These are phyloP conservation scores for Pithys albifrons DNA, from an alignment of 2,113 vertebrate species.

Conservation along the genomic window DNA sequence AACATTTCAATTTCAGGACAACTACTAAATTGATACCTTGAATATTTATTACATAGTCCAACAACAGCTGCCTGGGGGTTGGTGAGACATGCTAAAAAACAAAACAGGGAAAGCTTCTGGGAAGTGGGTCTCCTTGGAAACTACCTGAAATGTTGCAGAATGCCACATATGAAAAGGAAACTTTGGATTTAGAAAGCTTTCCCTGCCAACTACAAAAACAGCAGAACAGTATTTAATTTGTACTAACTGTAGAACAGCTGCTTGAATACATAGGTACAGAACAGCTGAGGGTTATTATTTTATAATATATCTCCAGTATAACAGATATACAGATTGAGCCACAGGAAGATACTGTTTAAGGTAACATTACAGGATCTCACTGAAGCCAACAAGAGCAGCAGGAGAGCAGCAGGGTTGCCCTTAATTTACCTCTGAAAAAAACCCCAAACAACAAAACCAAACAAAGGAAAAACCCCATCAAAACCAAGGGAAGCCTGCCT, in stretches of 20 bases:
- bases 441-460: neutral
- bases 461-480: neutral
- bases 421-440: neutral
- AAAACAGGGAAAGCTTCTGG: neutral
- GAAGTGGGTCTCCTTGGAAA: neutral
- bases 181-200: neutral
- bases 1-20: neutral
- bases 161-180: neutral
- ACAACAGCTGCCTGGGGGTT: neutral
- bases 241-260: constrained; percentile 11
- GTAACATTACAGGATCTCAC: neutral
- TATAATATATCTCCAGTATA: neutral
- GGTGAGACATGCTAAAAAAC: neutral
- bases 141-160: neutral
- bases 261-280: neutral
- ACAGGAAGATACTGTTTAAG: constrained; percentile 50
- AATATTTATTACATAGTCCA: neutral
- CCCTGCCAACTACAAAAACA: neutral
- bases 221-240: neutral
- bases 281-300: neutral
- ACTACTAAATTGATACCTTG: neutral
- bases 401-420: neutral
- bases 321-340: neutral
- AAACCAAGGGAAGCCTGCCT: neutral
- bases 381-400: constrained; percentile 2